Evolutionary conservation across 2,797 vertebrate species (phyloP).

Genomic region (Botia almorhae): DNA sequence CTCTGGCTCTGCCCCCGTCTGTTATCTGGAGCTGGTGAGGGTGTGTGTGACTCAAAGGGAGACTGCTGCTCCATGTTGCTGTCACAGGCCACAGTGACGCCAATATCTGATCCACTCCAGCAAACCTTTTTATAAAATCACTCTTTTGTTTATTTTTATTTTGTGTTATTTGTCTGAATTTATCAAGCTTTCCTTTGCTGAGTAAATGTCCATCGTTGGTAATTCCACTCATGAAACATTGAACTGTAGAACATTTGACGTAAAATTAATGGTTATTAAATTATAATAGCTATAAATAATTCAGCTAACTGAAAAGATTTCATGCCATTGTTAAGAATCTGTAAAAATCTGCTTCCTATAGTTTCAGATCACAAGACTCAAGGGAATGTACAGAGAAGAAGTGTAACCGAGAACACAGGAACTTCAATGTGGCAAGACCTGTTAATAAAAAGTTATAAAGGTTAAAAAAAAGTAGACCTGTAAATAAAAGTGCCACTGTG

Average conservation of each 20-base stretch:
- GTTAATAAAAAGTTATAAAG: too few species aligned
- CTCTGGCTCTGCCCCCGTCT: conserved; percentile 65
- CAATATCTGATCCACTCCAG: background rate
- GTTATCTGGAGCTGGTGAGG: conserved; percentile 59
- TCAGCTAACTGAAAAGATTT: too few species aligned
- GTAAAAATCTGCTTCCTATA: conserved; percentile 30
- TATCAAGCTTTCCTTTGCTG: background rate
- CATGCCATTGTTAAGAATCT: too few species aligned
- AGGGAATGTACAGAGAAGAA: conserved; percentile 62
- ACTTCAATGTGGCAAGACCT: too few species aligned
- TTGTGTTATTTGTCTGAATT: background rate
- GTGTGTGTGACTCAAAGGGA: conserved; percentile 35
- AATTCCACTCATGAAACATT: too few species aligned
- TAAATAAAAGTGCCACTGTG: background rate
- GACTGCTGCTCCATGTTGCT: background rate
- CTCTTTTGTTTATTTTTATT: background rate
- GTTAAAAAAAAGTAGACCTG: too few species aligned
- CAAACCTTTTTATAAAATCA: background rate
- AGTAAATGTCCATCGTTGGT: too few species aligned
- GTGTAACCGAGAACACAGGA: conserved; percentile 28
- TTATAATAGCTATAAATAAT: too few species aligned
- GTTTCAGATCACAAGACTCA: conserved; percentile 60
- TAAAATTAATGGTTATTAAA: too few species aligned
- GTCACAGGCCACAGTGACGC: background rate
- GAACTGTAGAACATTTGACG: too few species aligned